Evolutionary conservation across 2,888 invertebrate species (phyloP).

Genomic region (Trissolcus brochymenae): DNA sequence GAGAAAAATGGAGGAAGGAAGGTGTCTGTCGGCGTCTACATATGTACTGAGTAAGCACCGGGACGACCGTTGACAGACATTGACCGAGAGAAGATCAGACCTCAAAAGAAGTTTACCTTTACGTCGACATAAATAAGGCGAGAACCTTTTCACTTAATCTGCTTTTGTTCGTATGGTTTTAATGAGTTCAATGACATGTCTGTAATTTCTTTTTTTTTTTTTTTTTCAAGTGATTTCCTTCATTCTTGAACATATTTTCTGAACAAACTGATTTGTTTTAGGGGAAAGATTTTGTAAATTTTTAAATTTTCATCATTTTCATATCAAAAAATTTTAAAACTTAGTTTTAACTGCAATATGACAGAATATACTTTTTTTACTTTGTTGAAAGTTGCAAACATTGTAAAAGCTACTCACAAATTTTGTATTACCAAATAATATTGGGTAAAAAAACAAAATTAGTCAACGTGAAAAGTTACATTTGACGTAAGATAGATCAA

Average conservation of each 20-base stretch:
- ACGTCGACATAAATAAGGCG: conserved; percentile 69
- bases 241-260: conserved; percentile 13
- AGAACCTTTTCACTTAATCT: conserved; percentile 58
- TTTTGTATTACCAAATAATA: no score
- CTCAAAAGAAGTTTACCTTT: conserved; percentile 71
- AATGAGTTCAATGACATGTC: conserved; percentile 44
- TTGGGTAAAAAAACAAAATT: no score
- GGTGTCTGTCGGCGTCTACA: conserved; percentile 62
- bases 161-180: conserved; percentile 45
- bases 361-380: neutral
- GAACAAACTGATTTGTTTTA: neutral
- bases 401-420: neutral
- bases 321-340: no score
- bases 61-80: conserved; percentile 70
- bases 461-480: no score
- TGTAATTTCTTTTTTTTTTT: conserved; percentile 17
- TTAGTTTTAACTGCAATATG: no score
- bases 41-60: conserved; percentile 55
- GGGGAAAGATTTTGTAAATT: no score
- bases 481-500: neutral
- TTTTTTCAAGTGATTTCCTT: conserved; percentile 8
- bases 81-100: conserved; percentile 69
- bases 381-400: no score
- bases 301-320: neutral
- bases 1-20: conserved; percentile 62